Base-by-base conservation (phyloP, 2,113 vertebrate genomes). In the Tragulus kanchil region DNA sequence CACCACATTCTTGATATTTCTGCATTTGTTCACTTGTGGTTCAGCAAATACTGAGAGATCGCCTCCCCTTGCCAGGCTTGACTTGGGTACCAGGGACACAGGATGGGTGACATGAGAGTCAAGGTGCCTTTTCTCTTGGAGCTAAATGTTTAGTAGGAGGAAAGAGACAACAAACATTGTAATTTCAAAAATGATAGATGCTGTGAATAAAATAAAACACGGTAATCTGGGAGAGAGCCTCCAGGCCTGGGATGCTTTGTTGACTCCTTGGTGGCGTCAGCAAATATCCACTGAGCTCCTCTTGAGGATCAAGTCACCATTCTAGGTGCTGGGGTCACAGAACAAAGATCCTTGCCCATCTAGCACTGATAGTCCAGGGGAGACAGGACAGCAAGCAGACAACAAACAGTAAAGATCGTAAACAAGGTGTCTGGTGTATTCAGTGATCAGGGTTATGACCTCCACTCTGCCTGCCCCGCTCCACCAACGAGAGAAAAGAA, bases 151-250 rank as follows among this genome's bases (percentile, higher is more conserved):
- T 61, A 58, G 28, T 59, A 16, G 69, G 31, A 81, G 45, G 28
- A 89, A 94, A 78, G 65, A 85, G 54, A 42, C 65, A 23, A 23
- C 50, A 81, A 82, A 90, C 54, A 64, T 56, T 90, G 59, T 85
- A 58, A 54, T 69, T 90, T 83, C 54, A 58, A 61, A 92, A 90
- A 64, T 42, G 31, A 45, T 45, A 78, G 69, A 45, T 42, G 12
- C 36, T 3, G 2, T 10, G 17, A 92, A 86, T 56, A 83, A 81
- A 94, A 84, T 6, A 23, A 48, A 54, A 42, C 36, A 42, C 19
- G 42, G 23, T 42, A 42, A 36, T 56, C 8, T 16, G 59, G n/a
- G 6, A 21, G 89, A 54, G 19, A 73, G 45, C 25, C 28, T 3
- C n/a, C 1, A 0, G 36, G 81, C 56, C 31, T 54, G 50, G 36